Base-by-base conservation (phyloP, 2,888 invertebrate genomes). In the Empis livida region DNA sequence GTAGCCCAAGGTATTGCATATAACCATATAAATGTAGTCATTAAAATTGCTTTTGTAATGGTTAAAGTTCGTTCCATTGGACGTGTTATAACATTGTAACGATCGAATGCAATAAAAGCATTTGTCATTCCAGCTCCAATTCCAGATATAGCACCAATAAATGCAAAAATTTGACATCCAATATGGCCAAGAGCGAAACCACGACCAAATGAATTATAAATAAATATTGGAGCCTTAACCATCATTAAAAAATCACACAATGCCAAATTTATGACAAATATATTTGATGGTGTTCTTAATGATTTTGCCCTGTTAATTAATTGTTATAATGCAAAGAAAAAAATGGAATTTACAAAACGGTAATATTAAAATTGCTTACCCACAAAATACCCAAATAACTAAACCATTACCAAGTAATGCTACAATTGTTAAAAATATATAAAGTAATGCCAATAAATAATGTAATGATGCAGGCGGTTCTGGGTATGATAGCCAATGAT, bases 241-340 rank as follows among this genome's bases (percentile, higher is more conserved):
- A 89, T 88, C 90, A 90, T 90, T 30, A 87, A 68, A 59, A 90
- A 89, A 68, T 90, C 90, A 57, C 84, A 80, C 49, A 89, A 70
- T 1, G 90, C 86, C 61, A 90, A 67, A 65, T 90, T 87, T 44
- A 90, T 76, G 11, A 90, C 87, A 50, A 90, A 79, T 61, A 90
- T 78, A 61, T 90, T 90, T 42, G 90, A 89, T 2, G 90, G 85
- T 0, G 69, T 68, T 41, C 67, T 59, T 45, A 70, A 51, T 14
- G 65, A 58, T 55, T 68, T 70, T 37, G 70, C 66, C 20, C 64
- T 64, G 38, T 11, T 14, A 15, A 42, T 17, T 13, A 2, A 13
- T 37, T 16, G 43, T 30, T 40, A 13, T n/a, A 41, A 11, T 11
- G 11, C 1, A 13, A 15, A 15, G 3, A 15, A 41, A 5, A 5